Evolutionary conservation across 2,797 vertebrate species (phyloP).

Genomic region (Ceyx erithaca): DNA sequence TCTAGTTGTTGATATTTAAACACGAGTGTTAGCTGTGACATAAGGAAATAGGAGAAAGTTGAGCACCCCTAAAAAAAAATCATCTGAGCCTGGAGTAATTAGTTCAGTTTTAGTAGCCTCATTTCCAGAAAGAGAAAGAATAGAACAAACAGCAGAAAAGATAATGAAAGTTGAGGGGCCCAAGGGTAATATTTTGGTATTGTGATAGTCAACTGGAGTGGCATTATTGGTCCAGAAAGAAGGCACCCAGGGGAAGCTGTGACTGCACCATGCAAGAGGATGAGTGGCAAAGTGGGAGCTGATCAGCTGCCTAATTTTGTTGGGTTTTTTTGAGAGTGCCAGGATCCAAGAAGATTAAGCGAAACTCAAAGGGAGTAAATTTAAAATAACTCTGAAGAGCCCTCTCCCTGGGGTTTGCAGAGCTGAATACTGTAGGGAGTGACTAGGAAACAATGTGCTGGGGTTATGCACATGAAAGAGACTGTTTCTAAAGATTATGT

Average conservation of each 20-base stretch:
- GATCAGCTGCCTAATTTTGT: not conserved
- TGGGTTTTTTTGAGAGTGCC: not conserved
- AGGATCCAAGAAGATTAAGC: not conserved
- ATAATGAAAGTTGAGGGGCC: not conserved
- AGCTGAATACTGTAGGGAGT: not conserved
- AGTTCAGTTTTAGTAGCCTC: conserved; percentile 49
- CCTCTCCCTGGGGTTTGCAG: not conserved
- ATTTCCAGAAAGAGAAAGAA: conserved; percentile 44
- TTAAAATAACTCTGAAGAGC: not conserved
- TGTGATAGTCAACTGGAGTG: not conserved
- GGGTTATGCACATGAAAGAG: not conserved
- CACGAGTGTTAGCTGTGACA: not conserved
- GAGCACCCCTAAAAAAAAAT: not conserved
- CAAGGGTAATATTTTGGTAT: not conserved
- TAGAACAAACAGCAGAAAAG: not conserved
- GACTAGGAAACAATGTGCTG: not conserved
- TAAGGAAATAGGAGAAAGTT: conserved; percentile 19
- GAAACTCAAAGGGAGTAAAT: not conserved
- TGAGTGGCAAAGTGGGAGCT: not conserved
- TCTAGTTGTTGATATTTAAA: not conserved
- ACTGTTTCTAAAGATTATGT: not conserved
- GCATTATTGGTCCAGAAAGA: not conserved
- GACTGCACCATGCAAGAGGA: not conserved
- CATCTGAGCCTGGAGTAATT: conserved; percentile 37
- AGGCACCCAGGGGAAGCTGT: not conserved